A percentile compares a stretch with the other conserved stretches of the same genome.
These are phyloP conservation scores for Mimumesa dahlbomi DNA, from an alignment of 2,888 invertebrate species.

Conservation along the genomic window DNA sequence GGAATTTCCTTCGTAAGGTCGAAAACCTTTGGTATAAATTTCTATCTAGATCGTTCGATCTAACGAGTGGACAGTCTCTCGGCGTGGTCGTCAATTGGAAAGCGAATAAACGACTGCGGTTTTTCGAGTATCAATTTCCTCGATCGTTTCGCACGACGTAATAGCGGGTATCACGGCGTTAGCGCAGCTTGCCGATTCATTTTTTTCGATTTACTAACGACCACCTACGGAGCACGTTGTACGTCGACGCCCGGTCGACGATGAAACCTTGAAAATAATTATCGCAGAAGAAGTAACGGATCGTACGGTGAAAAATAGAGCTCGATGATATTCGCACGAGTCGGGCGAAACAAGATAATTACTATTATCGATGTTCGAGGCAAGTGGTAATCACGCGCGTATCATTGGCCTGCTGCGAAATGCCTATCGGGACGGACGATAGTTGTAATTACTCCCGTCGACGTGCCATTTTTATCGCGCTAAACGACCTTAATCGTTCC, in stretches of 20 bases:
- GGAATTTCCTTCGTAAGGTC: neutral
- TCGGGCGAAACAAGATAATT: conserved; percentile 47
- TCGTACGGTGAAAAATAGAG: neutral
- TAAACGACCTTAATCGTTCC: conserved; percentile 30
- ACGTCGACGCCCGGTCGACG: neutral
- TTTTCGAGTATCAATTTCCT: conserved; percentile 27
- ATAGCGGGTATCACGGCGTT: conserved; percentile 9
- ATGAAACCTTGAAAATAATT: neutral
- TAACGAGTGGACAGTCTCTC: neutral
- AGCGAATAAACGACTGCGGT: conserved; percentile 35
- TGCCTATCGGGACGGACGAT: conserved; percentile 4
- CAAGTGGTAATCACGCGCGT: conserved; percentile 47
- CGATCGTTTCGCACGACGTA: conserved; percentile 29
- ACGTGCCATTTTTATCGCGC: conserved; percentile 34
- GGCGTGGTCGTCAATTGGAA: conserved; percentile 11
- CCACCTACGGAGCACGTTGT: neutral
- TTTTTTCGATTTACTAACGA: neutral
- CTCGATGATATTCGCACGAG: conserved; percentile 18
- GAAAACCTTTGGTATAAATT: too few relatives aligned
- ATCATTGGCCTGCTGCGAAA: conserved; percentile 3
- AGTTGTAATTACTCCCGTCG: conserved; percentile 43
- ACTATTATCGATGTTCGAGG: conserved; percentile 34
- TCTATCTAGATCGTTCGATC: too few relatives aligned
- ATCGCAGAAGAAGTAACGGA: neutral
- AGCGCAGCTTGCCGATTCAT: neutral